Evolutionary conservation across 2,113 vertebrate genomes (phyloP).

Genomic region (Myodes glareolus): DNA sequence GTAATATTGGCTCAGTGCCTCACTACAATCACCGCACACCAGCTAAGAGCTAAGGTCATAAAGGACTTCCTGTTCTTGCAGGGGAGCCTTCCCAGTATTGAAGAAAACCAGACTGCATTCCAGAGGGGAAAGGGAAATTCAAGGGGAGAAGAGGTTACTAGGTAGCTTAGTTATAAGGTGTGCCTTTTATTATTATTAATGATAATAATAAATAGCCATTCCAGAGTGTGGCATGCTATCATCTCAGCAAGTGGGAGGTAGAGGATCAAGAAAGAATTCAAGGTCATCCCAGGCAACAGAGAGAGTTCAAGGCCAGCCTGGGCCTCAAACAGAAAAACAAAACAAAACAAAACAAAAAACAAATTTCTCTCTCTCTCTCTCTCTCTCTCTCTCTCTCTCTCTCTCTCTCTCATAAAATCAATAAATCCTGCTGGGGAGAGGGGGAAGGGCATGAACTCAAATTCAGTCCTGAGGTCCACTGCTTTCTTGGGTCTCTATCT

Average conservation of each 20-base stretch:
- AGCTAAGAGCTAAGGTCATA: background rate
- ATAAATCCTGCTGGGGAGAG: background rate
- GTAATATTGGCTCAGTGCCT: background rate
- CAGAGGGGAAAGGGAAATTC: background rate
- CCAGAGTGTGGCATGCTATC: too few species aligned
- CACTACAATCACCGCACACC: background rate
- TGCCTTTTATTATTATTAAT: background rate
- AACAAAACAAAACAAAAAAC: too few species aligned
- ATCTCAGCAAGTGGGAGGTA: background rate
- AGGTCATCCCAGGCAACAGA: background rate
- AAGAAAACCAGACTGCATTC: background rate
- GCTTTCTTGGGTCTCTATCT: fast-evolving
- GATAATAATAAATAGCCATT: background rate
- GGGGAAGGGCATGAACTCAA: background rate
- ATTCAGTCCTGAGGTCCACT: background rate
- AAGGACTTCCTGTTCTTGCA: background rate
- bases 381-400: too few species aligned
- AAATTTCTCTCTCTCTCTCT: too few species aligned
- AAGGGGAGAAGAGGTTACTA: background rate
- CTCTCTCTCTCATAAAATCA: too few species aligned
- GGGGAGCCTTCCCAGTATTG: background rate
- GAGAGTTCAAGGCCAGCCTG: background rate
- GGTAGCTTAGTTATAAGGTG: background rate
- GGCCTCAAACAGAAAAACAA: too few species aligned
- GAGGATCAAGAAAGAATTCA: background rate